Evolutionary conservation across 2,888 invertebrate genomes (phyloP), one percentile per base, ranked within the genome.

Genomic region (Diarsia mendica): DNA sequence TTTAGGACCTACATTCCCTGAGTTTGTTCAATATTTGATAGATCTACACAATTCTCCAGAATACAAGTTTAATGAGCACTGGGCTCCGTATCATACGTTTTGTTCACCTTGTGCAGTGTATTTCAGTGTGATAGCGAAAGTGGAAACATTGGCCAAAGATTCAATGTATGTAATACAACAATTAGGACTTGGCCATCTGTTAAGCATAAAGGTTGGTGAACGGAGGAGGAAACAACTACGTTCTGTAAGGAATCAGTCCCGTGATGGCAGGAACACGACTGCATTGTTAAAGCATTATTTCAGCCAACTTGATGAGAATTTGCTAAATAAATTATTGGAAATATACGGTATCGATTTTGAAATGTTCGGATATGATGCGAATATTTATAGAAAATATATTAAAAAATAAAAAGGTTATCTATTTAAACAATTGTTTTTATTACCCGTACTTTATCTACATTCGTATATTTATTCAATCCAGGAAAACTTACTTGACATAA

Each of bases 11-110:
- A 97, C 97, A 23, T 98, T 98, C 90, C 97, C 97, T 85, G 98
- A 98, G 93, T 98, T 98, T 89, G 97, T 98, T 60, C 96, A 97
- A 83, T 98, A 97, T 94, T 95, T 98, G 73, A 97, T 97, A 63
- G 96, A 97, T 80, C 97, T 97, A 78, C 96, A 97, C 91, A 97
- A 94, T 85, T 18, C 65, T 33, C 80, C 68, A 65, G 82, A 85
- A 2, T 88, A 89, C 67, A 86, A 82, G 28, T 97, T 97, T 82
- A 97, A 97, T 86, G 97, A 97, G 85, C 97, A 97, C 89, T 97
- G 97, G 97, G 97, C 97, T 15, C 97, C 97, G 1, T 97, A 97
- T 80, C 97, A 97, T 87, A 94, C 96, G 83, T 97, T 97, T 90
- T 97, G 97, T 89, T 97, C 97, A 39, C 97, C 97, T 15, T 97